Evolutionary conservation across 1,140 invertebrate species (phyloP).

Genomic region (Drosophila sturtevanti): DNA sequence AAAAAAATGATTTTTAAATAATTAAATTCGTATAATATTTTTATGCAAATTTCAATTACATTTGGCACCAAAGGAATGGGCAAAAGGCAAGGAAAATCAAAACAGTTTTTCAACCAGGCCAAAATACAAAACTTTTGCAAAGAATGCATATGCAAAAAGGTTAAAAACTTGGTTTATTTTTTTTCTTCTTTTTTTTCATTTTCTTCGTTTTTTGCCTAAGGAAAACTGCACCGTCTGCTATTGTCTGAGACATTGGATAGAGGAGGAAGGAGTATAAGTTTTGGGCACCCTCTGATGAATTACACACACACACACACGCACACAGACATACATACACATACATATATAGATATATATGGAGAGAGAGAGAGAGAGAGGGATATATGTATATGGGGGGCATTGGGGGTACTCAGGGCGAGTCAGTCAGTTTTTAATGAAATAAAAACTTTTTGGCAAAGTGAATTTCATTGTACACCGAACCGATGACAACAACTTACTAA

Average conservation of each 20-base stretch:
- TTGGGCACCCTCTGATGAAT: constrained; percentile 67
- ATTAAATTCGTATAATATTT: not conserved
- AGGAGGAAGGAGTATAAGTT: not conserved
- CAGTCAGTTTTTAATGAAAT: constrained; percentile 76
- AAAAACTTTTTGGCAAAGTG: constrained; percentile 81
- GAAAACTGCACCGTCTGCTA: constrained; percentile 18
- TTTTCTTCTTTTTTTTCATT: not conserved
- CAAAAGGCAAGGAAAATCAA: constrained; percentile 40
- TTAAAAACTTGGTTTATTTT: constrained; percentile 46
- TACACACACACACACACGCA: constrained; percentile 46
- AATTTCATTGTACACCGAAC: constrained; percentile 74
- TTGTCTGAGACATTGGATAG: constrained; percentile 1
- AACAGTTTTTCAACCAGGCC: constrained; percentile 9
- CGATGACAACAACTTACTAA: constrained; percentile 57
- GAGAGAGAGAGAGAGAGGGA: no score
- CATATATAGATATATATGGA: no score
- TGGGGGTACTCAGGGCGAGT: not conserved
- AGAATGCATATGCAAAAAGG: constrained; percentile 60
- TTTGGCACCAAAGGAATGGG: not conserved
- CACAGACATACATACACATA: constrained; percentile 8
- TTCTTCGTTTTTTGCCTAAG: constrained; percentile 12
- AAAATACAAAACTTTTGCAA: constrained; percentile 50
- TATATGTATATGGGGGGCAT: no score
- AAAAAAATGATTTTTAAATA: not conserved
- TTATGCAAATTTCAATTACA: not conserved